These are phyloP conservation scores for Pantherophis guttatus DNA, from an alignment of 2,113 vertebrate species.

Conservation along the genomic window DNA sequence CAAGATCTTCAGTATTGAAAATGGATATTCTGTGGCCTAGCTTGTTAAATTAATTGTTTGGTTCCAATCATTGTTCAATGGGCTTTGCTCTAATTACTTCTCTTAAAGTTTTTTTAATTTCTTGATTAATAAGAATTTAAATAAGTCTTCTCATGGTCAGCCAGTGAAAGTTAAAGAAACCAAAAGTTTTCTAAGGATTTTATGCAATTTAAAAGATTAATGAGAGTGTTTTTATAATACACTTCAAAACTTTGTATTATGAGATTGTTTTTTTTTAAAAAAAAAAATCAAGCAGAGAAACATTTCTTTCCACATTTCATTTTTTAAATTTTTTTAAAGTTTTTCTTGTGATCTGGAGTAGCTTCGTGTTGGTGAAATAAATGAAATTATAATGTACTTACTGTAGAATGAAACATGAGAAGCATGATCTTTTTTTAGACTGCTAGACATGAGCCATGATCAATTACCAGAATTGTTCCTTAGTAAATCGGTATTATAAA, in stretches of 20 bases:
- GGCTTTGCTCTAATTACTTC: background rate
- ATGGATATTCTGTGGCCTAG: background rate
- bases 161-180: background rate
- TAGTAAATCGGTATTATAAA: background rate
- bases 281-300: background rate
- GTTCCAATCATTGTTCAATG: background rate
- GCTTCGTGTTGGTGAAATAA: background rate
- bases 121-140: slow-evolving; percentile 1
- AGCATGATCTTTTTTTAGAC: background rate
- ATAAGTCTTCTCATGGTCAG: slow-evolving; percentile 37
- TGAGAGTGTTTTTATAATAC: background rate
- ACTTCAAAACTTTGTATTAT: background rate
- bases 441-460: background rate
- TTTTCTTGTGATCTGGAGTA: background rate
- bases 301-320: background rate
- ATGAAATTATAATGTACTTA: background rate
- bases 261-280: background rate
- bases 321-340: background rate
- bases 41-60: background rate
- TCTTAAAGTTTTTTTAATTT: background rate
- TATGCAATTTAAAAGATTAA: background rate
- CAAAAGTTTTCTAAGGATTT: background rate
- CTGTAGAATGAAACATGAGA: background rate
- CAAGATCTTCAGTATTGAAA: background rate
- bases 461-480: background rate